Evolutionary conservation across 2,888 invertebrate species (phyloP), one percentile per base, ranked within the genome.

Genomic region (Andrena dorsata): DNA sequence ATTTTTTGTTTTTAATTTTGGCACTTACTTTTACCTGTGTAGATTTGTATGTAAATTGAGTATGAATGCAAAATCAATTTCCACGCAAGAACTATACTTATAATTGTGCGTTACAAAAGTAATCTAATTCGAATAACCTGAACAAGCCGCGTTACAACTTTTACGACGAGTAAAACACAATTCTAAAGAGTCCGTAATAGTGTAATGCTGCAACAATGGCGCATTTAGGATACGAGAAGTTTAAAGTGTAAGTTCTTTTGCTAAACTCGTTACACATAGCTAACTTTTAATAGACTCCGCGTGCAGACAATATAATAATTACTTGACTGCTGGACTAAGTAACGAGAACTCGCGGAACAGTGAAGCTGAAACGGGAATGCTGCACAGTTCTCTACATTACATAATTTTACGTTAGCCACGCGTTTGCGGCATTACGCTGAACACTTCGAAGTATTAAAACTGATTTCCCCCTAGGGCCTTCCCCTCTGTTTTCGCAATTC

Each of bases 391-490:
- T 23, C 35, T 47, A 16, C 49, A 20, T 77, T 66, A 74, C 49
- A 35, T 35, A 74, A 74, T 77, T 41, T 49, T 23, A 23, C 28
- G 75, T 74, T 77, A 66, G 74, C 74, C 65, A 41, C 65, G 49
- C 51, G 74, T 77, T 74, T 65, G 60, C 49, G 35, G 47, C 32
- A 53, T 72, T 72, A 58, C 53, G 64, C 26, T 58, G 75, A 74
- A 77, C 65, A 47, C 66, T 78, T 75, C 64, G 26, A 56, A 69
- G 63, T 69, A 75, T 79, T 76, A 76, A 79, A 79, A 76, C 23
- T 76, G 56, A 10, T 63, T 69, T 28, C n/a, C 26, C 63, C 56
- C 35, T 28, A 3, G 32, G 23, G 23, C 28, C 13, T 32, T 64
- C 58, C 8, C 63, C 26, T 71, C 70, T 53, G 26, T 64, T 47